phyloP scores from a whole-genome alignment of 2,113 vertebrate genomes.

The Parotia lawesii region DNA sequence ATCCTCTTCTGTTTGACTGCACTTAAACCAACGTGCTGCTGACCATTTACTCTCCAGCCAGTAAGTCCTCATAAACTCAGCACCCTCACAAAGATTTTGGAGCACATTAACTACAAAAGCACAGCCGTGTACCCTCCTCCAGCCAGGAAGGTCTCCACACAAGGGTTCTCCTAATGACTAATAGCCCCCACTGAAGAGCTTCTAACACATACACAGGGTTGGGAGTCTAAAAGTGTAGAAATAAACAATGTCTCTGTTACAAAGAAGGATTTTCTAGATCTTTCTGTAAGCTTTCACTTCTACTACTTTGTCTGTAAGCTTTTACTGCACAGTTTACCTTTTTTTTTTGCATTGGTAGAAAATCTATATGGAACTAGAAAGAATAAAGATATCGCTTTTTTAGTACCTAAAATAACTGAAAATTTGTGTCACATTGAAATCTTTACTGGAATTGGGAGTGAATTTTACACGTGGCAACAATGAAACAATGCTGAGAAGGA shows the following conservation, averaged over 20 bases:
- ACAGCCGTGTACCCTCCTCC: not conserved
- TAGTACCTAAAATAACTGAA: not conserved
- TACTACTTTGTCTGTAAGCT: not conserved
- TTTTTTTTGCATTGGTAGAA: not conserved
- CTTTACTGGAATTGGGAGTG: not conserved
- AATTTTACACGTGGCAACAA: not conserved
- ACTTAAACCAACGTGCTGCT: not conserved
- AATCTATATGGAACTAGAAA: not conserved
- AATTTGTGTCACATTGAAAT: not conserved
- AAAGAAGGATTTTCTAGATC: not conserved
- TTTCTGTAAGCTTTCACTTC: not conserved
- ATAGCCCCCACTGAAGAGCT: not conserved
- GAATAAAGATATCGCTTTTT: not conserved
- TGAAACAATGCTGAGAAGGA: not conserved
- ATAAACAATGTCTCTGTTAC: not conserved
- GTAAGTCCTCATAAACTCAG: not conserved
- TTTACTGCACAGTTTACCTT: not conserved
- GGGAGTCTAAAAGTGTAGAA: not conserved
- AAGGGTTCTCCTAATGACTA: not conserved
- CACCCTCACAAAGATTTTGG: not conserved
- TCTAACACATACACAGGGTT: not conserved
- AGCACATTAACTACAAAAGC: not conserved
- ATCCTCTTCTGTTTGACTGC: not conserved
- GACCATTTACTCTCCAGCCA: not conserved
- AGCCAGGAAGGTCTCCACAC: not conserved